Conservation (phyloP, 2,797 vertebrate species). For the Momotus momota region DNA sequence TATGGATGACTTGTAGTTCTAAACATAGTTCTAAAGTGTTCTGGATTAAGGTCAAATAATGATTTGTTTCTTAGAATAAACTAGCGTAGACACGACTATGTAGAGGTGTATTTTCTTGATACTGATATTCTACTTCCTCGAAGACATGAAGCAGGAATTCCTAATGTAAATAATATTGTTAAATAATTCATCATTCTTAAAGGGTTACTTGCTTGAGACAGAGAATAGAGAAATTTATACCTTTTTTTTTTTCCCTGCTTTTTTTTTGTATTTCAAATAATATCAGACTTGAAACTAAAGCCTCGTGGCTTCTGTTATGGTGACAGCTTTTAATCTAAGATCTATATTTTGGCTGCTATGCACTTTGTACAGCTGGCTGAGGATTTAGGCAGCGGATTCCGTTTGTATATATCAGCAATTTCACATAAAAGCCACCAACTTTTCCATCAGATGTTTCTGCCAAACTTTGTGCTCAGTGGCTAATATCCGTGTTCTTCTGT, state of each 20-base stretch:
- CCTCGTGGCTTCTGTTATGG: not conserved
- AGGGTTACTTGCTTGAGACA: not conserved
- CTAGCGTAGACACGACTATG: not conserved
- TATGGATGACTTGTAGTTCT: not conserved
- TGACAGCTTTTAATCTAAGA: not conserved
- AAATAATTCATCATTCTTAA: not conserved
- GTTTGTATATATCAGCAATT: not conserved
- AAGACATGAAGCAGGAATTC: not conserved
- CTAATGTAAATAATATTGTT: not conserved
- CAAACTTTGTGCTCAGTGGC: not conserved
- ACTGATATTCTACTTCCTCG: not conserved
- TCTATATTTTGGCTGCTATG: not conserved
- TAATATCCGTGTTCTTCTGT: slow-evolving; percentile 41
- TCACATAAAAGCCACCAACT: not conserved
- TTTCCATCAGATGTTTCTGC: slow-evolving; percentile 18
- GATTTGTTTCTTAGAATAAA: not conserved
- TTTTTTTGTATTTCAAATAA: not conserved
- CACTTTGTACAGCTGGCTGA: not conserved
- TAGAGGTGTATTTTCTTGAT: not conserved
- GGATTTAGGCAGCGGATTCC: not conserved
- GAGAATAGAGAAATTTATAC: not conserved
- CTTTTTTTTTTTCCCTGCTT: rapidly evolving
- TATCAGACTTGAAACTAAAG: not conserved
- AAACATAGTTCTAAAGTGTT: not conserved
- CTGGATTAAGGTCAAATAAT: not conserved